Evolutionary conservation across 2,888 invertebrate species (phyloP), one percentile per base, ranked within the genome.

Genomic region (Hyposoter dolosus): DNA sequence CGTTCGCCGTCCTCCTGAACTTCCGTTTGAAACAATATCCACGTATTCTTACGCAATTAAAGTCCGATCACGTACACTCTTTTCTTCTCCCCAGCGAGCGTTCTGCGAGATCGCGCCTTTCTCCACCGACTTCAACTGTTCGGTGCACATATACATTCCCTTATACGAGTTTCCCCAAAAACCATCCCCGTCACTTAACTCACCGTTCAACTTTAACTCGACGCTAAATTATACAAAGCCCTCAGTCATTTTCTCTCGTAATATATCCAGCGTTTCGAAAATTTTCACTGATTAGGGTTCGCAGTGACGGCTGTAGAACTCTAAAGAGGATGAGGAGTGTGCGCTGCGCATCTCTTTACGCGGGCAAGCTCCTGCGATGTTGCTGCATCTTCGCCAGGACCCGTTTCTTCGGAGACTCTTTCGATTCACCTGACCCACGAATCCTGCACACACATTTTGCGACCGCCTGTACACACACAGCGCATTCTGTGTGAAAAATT

Each of bases 1-100:
- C 76, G 76, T 65, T 81, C 71, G 76, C 66, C 81, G 63, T 66
- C 71, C 65, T 84, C 66, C 53, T 53, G 81, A 71, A 72, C 76
- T 84, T 81, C 77, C 81, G 81, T 81, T 84, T 84, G 81, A 84
- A 84, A 84, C 84, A 84, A 84, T 84, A 81, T 84, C 84, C 81
- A 81, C 81, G 84, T 84, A 84, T 81, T 77, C 72, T 45, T 56
- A 40, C 81, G 81, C 56, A 84, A 84, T 81, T 81, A 68, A 81
- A 84, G 84, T 84, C 84, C 71, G 84, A 84, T 84, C 84, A 84
- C 84, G 84, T 84, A 68, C 79, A 53, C 72, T 56, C 71, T 53
- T 72, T 65, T 56, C 71, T 76, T 65, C 47, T 45, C 17, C 80
- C 47, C 15, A 9, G 17, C 28, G 23, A 32, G 10, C 56, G 43